Base-by-base conservation (phyloP, 2,797 vertebrate genomes). In the Syngnathus rostellatus region DNA sequence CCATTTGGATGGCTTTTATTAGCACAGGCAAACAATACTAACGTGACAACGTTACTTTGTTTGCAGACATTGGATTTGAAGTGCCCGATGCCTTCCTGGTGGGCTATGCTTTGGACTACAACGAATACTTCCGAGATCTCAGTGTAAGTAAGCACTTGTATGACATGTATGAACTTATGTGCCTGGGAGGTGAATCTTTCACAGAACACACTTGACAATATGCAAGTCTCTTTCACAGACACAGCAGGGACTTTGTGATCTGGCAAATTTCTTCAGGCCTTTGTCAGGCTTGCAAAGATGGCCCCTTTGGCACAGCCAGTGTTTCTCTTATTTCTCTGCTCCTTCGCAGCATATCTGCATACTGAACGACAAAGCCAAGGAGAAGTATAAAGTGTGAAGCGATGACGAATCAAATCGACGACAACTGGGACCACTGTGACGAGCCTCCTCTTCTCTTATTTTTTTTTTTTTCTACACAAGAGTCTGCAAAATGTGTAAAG, bases 91-190 rank as follows among this genome's bases (percentile, higher is more conserved):
- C 86, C 63, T 93, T 92, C 71, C 84, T 93, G 51, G 92, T 93
- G 66, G 92, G 92, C 50, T 93, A 93, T 12, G 92, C 92, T 67
- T 82, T 93, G 82, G 92, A 93, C 81, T 93, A 93, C 84, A 93
- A 93, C 2, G 92, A 93, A 74, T 92, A 93, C 86, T 93, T 93
- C 86, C 86, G 92, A 84, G 92, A 93, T 81, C 88, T 93, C 73
- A 93, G 90, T 75, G 92, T 93, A 82, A 91, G 91, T 89, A 54
- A 45, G 16, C 21, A 51, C 17, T 25, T 3, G 48, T 46, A 14
- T 16, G 17, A 16, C 5, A 1, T 17, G 7, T 3, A 48, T 17
- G 0, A 16, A 16, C 43, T 17, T 6, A 6, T 48, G 45, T 19
- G 45, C 6, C 45, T 48, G 45, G 45, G 46, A 48, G 46, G 46